Percentiles rank a stretch among this genome's conserved stretches.
These are phyloP conservation scores for Leptatherina wallacei DNA, from an alignment of 2,797 vertebrate genomes.

Conservation along the genomic window DNA sequence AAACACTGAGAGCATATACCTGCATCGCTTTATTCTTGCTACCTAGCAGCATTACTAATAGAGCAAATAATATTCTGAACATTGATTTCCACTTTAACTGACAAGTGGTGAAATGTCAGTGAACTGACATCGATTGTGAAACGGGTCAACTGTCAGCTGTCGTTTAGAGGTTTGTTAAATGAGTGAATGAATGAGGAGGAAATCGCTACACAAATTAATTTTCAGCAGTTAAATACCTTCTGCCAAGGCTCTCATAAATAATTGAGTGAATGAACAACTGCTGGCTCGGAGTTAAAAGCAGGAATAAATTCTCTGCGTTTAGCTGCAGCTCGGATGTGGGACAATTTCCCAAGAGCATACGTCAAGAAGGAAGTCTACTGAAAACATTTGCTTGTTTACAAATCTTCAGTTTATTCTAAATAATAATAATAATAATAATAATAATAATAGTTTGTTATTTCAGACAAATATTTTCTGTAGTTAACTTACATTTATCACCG, in stretches of 20 bases:
- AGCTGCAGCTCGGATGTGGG: conserved; percentile 66
- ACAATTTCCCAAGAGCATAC: conserved; percentile 75
- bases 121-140: conserved; percentile 90
- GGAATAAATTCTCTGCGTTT: conserved; percentile 71
- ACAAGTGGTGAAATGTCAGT: conserved; percentile 78
- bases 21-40: conserved; percentile 34
- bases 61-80: conserved; percentile 68
- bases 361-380: conserved; percentile 60
- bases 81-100: conserved; percentile 73
- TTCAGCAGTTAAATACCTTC: conserved; percentile 82
- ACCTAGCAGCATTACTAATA: conserved; percentile 52
- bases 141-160: conserved; percentile 92
- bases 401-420: conserved; percentile 40
- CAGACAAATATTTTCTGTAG: conserved; percentile 68
- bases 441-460: conserved; percentile 49
- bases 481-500: conserved; percentile 96
- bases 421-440: conserved; percentile 62
- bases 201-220: conserved; percentile 96
- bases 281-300: conserved; percentile 74
- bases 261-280: conserved; percentile 84
- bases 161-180: conserved; percentile 90
- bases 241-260: conserved; percentile 87
- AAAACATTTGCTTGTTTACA: conserved; percentile 62
- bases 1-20: conserved; percentile 45
- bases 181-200: conserved; percentile 78